Percentiles rank a stretch among this genome's conserved stretches.
Conservation (phyloP, 2,797 vertebrate species). For the Eleutherodactylus coqui region DNA sequence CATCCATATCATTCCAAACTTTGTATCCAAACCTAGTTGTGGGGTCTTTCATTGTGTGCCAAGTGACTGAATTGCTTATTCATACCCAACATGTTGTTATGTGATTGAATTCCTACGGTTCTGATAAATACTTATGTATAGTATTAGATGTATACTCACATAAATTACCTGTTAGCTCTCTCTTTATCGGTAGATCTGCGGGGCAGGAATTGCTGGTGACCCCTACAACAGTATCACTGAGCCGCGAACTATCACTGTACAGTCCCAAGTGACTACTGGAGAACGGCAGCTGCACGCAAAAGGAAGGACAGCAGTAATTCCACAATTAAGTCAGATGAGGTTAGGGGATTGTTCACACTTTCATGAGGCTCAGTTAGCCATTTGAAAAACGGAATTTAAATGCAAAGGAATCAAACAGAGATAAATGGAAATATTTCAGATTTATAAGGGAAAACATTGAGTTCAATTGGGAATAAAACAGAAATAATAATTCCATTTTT, state of each 20-base stretch:
- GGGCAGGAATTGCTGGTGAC: constrained; percentile 99
- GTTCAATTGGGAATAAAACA: too few species aligned
- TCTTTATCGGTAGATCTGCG: constrained; percentile 92
- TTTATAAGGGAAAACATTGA: too few species aligned
- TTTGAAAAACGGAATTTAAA: too few species aligned
- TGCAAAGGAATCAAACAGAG: too few species aligned
- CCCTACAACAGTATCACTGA: constrained; percentile 86
- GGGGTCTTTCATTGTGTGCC: neutral
- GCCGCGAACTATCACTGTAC: constrained; percentile 87
- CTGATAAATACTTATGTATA: neutral
- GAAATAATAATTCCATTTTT: too few species aligned
- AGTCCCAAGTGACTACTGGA: constrained; percentile 96
- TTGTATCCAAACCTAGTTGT: neutral
- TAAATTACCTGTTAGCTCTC: constrained; percentile 87
- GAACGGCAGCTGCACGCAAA: constrained; percentile 85
- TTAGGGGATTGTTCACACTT: too few species aligned
- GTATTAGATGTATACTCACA: neutral
- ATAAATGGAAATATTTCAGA: too few species aligned
- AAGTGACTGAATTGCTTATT: neutral
- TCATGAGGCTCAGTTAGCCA: too few species aligned
- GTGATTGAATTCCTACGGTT: neutral
- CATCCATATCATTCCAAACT: too few species aligned
- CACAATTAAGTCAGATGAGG: neutral
- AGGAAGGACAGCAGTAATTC: neutral
- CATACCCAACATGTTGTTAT: neutral